Conservation (phyloP, 2,888 invertebrate genomes). For the Ceramica pisi region DNA sequence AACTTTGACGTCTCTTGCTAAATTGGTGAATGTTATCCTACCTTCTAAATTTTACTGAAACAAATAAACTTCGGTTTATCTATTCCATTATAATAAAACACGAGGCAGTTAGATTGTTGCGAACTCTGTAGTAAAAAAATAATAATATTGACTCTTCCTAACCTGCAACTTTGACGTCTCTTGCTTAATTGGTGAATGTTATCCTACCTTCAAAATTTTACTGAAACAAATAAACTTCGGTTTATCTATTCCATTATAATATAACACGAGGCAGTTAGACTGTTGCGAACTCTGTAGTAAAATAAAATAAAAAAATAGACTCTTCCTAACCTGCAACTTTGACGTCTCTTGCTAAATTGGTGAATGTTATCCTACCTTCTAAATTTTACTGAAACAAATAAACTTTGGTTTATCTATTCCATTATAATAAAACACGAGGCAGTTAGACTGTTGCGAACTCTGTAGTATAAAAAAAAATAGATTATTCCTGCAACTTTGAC, state of each 20-base stretch:
- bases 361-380: neutral
- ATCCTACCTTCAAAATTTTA: constrained; percentile 6
- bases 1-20: neutral
- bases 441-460: neutral
- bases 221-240: neutral
- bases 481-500: neutral
- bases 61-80: neutral
- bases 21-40: constrained; percentile 4
- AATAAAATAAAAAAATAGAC: neutral
- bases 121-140: neutral
- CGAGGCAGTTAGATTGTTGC: neutral
- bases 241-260: neutral
- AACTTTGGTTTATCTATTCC: neutral
- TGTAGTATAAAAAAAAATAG: neutral
- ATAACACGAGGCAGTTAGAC: neutral
- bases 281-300: neutral
- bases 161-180: neutral
- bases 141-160: neutral
- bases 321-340: neutral
- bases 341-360: constrained; percentile 6
- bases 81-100: neutral
- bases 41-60: neutral
- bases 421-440: neutral
- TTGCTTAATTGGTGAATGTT: constrained; percentile 9
- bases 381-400: neutral